phyloP scores from a whole-genome alignment of 2,888 invertebrate genomes.

The Eupithecia subfuscata region DNA sequence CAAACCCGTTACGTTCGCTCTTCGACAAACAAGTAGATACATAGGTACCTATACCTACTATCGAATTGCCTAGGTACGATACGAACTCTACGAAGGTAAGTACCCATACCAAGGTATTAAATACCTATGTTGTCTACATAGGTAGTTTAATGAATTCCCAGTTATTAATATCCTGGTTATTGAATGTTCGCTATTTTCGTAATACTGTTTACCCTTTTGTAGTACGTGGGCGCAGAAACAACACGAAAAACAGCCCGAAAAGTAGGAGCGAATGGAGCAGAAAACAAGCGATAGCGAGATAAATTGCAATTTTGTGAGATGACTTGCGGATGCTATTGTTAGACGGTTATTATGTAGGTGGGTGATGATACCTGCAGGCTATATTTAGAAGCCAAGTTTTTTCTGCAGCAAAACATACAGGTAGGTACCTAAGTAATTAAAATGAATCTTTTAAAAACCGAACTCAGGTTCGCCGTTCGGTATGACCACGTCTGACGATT shows the following conservation, averaged over 20 bases:
- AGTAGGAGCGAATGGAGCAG: slow-evolving; percentile 44
- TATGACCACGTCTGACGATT: no score
- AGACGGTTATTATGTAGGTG: background rate
- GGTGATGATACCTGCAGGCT: background rate
- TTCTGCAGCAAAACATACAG: background rate
- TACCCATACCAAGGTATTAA: no score
- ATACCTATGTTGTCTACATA: background rate
- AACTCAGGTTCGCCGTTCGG: no score
- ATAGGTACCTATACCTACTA: no score
- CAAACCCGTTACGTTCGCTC: no score
- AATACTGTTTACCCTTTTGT: slow-evolving; percentile 3
- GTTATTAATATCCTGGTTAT: background rate
- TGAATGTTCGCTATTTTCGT: slow-evolving; percentile 4
- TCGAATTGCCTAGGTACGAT: no score
- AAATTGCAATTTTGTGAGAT: slow-evolving; percentile 54
- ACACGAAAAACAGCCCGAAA: slow-evolving; percentile 35
- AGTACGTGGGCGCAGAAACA: slow-evolving; percentile 19
- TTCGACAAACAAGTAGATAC: no score
- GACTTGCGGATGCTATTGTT: slow-evolving; percentile 48
- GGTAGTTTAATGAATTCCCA: background rate
- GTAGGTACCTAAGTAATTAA: no score
- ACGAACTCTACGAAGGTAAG: no score
- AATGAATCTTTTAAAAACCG: no score
- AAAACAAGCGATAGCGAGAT: slow-evolving; percentile 47
- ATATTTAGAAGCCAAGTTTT: background rate